phyloP scores from a whole-genome alignment of 1,140 invertebrate genomes.

The Heliothis subflexa region DNA sequence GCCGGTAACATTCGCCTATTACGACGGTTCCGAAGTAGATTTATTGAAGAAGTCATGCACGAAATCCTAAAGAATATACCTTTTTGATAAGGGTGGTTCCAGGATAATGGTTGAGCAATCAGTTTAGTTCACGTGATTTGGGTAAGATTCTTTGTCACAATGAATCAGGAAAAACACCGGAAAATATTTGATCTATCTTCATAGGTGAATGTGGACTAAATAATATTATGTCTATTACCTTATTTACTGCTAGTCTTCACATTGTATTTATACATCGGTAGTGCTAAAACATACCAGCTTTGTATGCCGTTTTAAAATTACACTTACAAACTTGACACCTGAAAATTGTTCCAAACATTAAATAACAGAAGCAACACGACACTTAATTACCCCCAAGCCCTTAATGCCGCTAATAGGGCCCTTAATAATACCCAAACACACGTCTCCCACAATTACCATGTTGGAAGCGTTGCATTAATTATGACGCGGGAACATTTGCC shows the following conservation, averaged over 20 bases:
- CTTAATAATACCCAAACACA: conserved; percentile 27
- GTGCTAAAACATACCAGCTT: too few relatives aligned
- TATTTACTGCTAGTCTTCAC: too few relatives aligned
- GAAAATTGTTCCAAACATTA: background rate
- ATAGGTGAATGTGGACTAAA: too few relatives aligned
- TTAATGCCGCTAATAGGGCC: conserved; percentile 12
- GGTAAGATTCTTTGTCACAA: too few relatives aligned
- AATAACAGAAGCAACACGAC: background rate
- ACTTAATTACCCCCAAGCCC: conserved; percentile 3
- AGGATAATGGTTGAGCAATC: background rate
- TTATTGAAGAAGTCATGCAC: background rate
- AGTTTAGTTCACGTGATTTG: background rate
- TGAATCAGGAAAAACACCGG: too few relatives aligned
- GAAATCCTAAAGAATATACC: background rate
- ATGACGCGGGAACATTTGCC: conserved; percentile 22
- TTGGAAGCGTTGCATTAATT: conserved; percentile 34
- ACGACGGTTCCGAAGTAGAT: conserved; percentile 17
- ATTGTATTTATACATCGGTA: too few relatives aligned
- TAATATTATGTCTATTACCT: too few relatives aligned
- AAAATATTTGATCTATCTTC: too few relatives aligned
- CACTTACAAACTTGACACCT: too few relatives aligned
- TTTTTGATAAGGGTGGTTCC: background rate
- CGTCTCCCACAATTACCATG: conserved; percentile 35
- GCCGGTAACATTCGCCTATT: conserved; percentile 32
- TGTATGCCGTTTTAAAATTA: too few relatives aligned